These are phyloP conservation scores for Aphidius gifuensis DNA, from an alignment of 1,140 invertebrate genomes.

Conservation along the genomic window DNA sequence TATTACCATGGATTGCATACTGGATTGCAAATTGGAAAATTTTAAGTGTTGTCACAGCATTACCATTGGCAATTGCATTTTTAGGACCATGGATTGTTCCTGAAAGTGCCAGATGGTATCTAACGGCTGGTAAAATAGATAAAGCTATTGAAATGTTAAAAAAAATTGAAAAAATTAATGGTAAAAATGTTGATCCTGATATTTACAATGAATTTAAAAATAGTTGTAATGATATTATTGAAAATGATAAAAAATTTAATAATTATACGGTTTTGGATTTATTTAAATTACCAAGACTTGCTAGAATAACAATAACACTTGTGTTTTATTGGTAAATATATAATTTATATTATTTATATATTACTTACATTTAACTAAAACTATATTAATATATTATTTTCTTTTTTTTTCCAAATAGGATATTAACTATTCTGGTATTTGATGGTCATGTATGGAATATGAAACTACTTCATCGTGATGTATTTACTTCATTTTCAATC, in stretches of 20 bases:
- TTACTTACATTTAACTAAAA: conserved; percentile 6
- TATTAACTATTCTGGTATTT: conserved; percentile 79
- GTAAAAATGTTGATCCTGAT: conserved; percentile 66
- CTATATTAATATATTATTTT: background rate
- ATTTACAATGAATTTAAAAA: conserved; percentile 73
- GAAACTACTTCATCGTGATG: conserved; percentile 71
- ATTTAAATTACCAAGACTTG: conserved; percentile 70
- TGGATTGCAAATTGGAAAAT: conserved; percentile 74
- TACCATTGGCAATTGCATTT: conserved; percentile 68
- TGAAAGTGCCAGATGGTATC: conserved; percentile 78
- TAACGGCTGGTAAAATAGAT: conserved; percentile 74
- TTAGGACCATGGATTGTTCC: conserved; percentile 73
- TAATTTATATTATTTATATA: background rate
- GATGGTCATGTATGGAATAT: conserved; percentile 85
- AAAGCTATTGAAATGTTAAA: conserved; percentile 75
- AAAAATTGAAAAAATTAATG: conserved; percentile 77
- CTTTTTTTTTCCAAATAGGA: conserved; percentile 50
- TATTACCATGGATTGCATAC: conserved; percentile 79
- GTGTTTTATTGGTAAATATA: conserved; percentile 68
- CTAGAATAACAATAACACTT: conserved; percentile 69
- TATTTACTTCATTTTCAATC: conserved; percentile 81
- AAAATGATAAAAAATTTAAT: conserved; percentile 63
- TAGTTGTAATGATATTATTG: conserved; percentile 60
- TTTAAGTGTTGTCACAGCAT: conserved; percentile 68
- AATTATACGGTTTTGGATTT: conserved; percentile 76